Conservation (phyloP, 2,113 vertebrate species). For the Vulpes vulpes region DNA sequence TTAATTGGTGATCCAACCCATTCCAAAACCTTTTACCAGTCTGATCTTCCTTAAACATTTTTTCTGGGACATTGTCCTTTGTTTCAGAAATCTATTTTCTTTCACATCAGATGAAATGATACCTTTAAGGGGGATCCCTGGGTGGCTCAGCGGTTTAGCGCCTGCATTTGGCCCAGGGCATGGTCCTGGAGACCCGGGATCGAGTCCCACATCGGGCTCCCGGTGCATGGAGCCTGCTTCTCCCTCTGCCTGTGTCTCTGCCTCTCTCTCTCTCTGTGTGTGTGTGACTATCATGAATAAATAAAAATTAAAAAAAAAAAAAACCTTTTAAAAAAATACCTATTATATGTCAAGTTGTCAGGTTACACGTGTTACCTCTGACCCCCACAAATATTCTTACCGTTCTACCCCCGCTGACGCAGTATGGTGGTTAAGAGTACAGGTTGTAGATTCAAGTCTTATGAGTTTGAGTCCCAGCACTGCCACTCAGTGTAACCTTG, state of each 20-base stretch:
- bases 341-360: background rate
- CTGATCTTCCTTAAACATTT: background rate
- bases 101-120: background rate
- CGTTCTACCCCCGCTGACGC: fast-evolving
- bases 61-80: background rate
- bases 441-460: background rate
- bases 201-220: too few species aligned
- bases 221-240: too few species aligned
- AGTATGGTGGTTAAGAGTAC: background rate
- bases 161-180: too few species aligned
- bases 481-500: background rate
- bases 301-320: too few species aligned
- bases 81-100: background rate
- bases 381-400: background rate
- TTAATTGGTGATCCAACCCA: background rate
- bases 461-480: background rate
- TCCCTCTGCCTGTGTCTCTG: too few species aligned
- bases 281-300: too few species aligned
- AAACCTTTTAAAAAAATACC: too few species aligned
- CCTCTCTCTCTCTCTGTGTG: too few species aligned
- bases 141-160: too few species aligned
- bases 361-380: background rate
- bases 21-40: background rate
- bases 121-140: too few species aligned
- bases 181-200: too few species aligned